Percentiles rank a stretch among this genome's conserved stretches.
Evolutionary conservation across 1,140 invertebrate genomes (phyloP).

Genomic region (Zaprionus lachaisei): DNA sequence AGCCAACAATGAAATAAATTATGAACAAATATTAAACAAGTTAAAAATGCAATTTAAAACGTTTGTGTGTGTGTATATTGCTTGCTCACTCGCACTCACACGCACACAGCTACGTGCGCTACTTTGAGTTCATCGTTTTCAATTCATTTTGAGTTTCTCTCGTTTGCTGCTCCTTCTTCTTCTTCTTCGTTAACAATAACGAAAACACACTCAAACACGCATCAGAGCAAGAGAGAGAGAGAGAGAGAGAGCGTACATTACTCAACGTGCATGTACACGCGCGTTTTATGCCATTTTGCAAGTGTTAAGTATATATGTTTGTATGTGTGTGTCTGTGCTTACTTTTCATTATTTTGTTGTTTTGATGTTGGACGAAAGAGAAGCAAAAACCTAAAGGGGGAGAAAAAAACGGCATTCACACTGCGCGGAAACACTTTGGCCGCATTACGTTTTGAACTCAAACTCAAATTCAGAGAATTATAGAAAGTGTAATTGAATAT

Average conservation of each 20-base stretch:
- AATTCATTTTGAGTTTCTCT: conserved; percentile 80
- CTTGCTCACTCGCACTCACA: conserved; percentile 16
- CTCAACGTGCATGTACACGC: conserved; percentile 45
- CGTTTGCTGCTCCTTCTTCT: conserved; percentile 28
- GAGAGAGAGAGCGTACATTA: not conserved
- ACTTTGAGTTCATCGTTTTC: conserved; percentile 81
- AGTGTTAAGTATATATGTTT: conserved; percentile 1
- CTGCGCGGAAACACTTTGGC: conserved; percentile 39
- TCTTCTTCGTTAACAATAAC: conserved; percentile 31
- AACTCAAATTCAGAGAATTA: conserved; percentile 32
- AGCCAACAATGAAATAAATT: not conserved
- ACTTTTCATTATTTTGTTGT: conserved; percentile 39
- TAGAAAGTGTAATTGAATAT: conserved; percentile 56
- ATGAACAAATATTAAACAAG: conserved; percentile 29
- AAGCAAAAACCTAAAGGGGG: not conserved
- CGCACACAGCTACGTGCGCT: conserved; percentile 58
- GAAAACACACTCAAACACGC: conserved; percentile 52
- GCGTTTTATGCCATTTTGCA: conserved; percentile 49
- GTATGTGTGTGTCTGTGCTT: conserved; percentile 21
- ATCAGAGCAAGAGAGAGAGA: conserved; percentile 2
- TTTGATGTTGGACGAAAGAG: not conserved
- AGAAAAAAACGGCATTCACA: conserved; percentile 42
- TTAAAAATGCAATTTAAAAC: conserved; percentile 74
- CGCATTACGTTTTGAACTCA: conserved; percentile 31
- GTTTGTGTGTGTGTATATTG: conserved; percentile 33